Conservation (phyloP, 2,113 vertebrate species). For the Sterrhoptilus dennistouni region DNA sequence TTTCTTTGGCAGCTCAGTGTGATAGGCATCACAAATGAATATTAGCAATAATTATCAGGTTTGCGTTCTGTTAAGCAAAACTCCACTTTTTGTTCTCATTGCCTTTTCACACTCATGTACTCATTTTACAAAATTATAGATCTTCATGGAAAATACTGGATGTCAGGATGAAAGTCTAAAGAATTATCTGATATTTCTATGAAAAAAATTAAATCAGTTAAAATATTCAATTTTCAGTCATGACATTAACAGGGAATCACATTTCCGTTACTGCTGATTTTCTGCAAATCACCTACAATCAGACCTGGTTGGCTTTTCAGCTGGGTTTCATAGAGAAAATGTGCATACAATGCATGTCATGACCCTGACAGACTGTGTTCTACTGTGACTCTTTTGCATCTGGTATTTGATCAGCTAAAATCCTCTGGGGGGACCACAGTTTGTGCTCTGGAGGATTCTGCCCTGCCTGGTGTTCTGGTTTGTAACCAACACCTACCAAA, state of each 20-base stretch:
- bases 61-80: background rate
- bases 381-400: background rate
- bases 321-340: background rate
- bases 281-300: background rate
- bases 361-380: background rate
- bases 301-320: background rate
- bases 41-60: conserved; percentile 43
- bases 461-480: background rate
- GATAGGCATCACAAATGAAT: background rate
- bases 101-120: background rate
- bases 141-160: background rate
- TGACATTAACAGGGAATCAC: background rate
- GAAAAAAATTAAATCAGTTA: background rate
- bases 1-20: conserved; percentile 46
- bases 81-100: conserved; percentile 13
- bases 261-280: background rate
- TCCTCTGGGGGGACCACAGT: background rate
- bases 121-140: conserved; percentile 8
- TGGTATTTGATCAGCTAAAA: background rate
- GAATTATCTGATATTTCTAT: background rate
- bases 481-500: background rate
- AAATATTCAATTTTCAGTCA: background rate
- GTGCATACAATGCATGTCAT: background rate
- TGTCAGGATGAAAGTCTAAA: background rate
- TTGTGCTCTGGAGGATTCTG: background rate